Percentiles rank a stretch among this genome's conserved stretches.
Conservation (phyloP, 2,797 vertebrate genomes). For the Poeciliopsis gracilis region DNA sequence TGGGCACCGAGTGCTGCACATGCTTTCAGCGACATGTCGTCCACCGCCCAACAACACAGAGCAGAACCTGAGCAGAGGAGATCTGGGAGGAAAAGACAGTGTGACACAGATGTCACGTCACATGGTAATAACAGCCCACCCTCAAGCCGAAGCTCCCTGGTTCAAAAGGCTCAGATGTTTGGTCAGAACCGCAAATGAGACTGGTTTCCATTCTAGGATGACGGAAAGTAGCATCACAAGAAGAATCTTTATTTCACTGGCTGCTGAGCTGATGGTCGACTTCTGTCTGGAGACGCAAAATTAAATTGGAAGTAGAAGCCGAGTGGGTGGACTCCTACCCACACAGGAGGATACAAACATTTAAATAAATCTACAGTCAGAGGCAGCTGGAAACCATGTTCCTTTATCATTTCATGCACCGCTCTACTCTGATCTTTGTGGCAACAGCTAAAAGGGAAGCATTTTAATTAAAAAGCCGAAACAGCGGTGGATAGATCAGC, state of each 20-base stretch:
- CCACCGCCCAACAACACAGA: slow-evolving; percentile 58
- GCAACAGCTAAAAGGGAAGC: slow-evolving; percentile 41
- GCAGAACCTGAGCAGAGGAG: slow-evolving; percentile 35
- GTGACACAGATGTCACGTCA: slow-evolving; percentile 65
- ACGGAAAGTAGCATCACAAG: slow-evolving; percentile 36
- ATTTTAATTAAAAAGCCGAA: slow-evolving; percentile 37
- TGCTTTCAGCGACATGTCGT: slow-evolving; percentile 65
- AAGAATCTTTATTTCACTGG: slow-evolving; percentile 56
- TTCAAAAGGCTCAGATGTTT: slow-evolving; percentile 47
- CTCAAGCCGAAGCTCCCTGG: slow-evolving; percentile 44
- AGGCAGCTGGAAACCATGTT: slow-evolving; percentile 45
- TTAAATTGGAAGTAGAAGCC: slow-evolving; percentile 52
- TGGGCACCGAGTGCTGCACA: slow-evolving; percentile 61
- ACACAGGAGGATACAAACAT: slow-evolving; percentile 55
- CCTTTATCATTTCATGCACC: slow-evolving; percentile 16
- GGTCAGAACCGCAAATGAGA: slow-evolving; percentile 23
- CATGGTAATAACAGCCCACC: slow-evolving; percentile 64
- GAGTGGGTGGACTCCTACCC: slow-evolving; percentile 36
- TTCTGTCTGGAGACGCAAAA: slow-evolving; percentile 45
- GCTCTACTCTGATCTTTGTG: slow-evolving; percentile 42
- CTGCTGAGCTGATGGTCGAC: slow-evolving; percentile 42
- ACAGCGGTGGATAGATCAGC: slow-evolving; percentile 25
- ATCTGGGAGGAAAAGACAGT: slow-evolving; percentile 48
- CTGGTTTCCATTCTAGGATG: slow-evolving; percentile 23
- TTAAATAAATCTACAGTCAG: slow-evolving; percentile 61